Conservation (phyloP, 2,888 invertebrate genomes). For the Congeria kusceri region DNA sequence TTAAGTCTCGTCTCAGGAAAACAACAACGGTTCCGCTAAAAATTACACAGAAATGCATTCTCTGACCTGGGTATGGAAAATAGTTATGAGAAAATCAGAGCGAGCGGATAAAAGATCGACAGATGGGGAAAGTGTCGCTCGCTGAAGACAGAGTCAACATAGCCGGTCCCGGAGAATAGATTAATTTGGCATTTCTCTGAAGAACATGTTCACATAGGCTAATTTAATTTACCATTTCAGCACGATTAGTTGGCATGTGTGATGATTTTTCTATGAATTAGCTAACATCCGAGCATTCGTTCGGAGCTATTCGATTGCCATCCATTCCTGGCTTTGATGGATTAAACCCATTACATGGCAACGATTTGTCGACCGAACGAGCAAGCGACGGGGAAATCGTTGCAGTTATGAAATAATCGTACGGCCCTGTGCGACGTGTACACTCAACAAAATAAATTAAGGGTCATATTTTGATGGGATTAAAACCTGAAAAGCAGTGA, state of each 20-base stretch:
- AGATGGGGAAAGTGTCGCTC: constrained; percentile 54
- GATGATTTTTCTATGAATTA: constrained; percentile 69
- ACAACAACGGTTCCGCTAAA: too few relatives aligned
- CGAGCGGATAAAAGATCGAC: constrained; percentile 25
- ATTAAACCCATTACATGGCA: constrained; percentile 52
- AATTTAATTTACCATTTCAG: constrained; percentile 68
- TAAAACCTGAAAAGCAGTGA: too few relatives aligned
- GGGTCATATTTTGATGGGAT: too few relatives aligned
- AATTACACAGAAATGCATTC: too few relatives aligned
- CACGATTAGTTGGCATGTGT: constrained; percentile 62
- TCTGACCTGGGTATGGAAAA: too few relatives aligned
- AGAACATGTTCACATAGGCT: constrained; percentile 54
- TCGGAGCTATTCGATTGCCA: constrained; percentile 58
- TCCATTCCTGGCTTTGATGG: constrained; percentile 51
- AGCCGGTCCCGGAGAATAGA: constrained; percentile 53
- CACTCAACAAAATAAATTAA: too few relatives aligned
- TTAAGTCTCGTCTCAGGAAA: too few relatives aligned
- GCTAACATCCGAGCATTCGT: constrained; percentile 64
- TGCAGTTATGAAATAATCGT: too few relatives aligned
- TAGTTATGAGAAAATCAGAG: too few relatives aligned
- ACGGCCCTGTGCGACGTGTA: too few relatives aligned
- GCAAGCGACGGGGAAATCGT: background rate
- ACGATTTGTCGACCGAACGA: background rate
- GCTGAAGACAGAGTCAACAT: constrained; percentile 62
- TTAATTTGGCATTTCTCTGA: constrained; percentile 64